A percentile compares a stretch with the other conserved stretches of the same genome.
Conservation (phyloP, 1,140 invertebrate species). For the Sarcophaga bullata region DNA sequence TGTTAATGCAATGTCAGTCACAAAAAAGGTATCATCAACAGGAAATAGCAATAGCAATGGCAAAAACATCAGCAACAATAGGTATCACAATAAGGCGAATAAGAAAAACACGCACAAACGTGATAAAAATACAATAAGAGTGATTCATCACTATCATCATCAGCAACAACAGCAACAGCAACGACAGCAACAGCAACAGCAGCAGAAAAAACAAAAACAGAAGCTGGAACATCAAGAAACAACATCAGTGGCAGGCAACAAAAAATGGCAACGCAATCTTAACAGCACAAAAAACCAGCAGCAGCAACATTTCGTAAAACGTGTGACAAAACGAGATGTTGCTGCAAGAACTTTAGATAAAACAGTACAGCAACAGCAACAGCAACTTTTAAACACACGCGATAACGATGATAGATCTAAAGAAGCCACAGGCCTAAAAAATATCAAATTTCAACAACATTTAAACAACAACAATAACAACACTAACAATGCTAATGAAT, state of each 20-base stretch:
- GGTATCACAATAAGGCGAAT: conserved; percentile 60
- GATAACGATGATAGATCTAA: neutral
- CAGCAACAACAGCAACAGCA: conserved; percentile 43
- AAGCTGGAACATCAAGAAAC: conserved; percentile 16
- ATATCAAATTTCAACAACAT: neutral
- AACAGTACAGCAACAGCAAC: conserved; percentile 12
- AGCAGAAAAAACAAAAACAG: neutral
- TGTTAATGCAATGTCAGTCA: conserved; percentile 26
- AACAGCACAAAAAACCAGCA: neutral
- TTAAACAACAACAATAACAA: conserved; percentile 40
- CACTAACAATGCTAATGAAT: conserved; percentile 22
- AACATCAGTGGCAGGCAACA: conserved; percentile 36
- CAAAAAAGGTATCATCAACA: conserved; percentile 29
- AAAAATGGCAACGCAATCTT: neutral
- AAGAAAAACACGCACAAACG: conserved; percentile 62
- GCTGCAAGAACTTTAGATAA: neutral
- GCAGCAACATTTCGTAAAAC: conserved; percentile 15
- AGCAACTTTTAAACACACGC: neutral
- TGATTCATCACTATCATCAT: conserved; percentile 61
- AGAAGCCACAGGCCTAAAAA: conserved; percentile 1
- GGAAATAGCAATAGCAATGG: conserved; percentile 45
- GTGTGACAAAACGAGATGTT: conserved; percentile 34
- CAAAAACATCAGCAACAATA: conserved; percentile 54
- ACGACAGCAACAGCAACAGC: conserved; percentile 12
- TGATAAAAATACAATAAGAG: conserved; percentile 55